Conservation (phyloP, 2,888 invertebrate genomes). For the Cylloceria caligata region DNA sequence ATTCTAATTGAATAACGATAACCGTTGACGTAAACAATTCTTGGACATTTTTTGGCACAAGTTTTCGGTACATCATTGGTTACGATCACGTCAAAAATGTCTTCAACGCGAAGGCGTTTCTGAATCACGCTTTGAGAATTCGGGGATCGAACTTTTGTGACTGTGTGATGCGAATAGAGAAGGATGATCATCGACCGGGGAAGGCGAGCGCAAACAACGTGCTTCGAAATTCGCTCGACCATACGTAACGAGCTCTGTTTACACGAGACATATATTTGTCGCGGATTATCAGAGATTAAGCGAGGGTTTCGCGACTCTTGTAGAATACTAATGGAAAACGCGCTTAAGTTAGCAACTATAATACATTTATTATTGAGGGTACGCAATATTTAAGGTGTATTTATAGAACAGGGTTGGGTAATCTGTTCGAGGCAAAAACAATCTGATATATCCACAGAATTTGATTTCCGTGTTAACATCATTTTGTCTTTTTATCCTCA, state of each 20-base stretch:
- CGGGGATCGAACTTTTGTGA: neutral
- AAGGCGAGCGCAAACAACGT: constrained; percentile 5
- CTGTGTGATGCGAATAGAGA: constrained; percentile 13
- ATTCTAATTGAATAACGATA: neutral
- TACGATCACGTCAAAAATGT: neutral
- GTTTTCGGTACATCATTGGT: neutral
- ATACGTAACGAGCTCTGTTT: neutral
- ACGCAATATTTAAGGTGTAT: too few species aligned
- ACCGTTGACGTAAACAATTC: neutral
- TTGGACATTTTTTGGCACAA: neutral
- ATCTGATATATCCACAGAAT: too few species aligned
- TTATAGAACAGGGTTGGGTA: too few species aligned
- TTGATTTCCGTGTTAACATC: too few species aligned
- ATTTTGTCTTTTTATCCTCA: too few species aligned
- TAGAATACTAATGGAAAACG: neutral
- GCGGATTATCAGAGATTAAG: neutral
- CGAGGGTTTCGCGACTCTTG: neutral
- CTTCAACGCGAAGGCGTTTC: neutral
- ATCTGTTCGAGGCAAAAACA: too few species aligned
- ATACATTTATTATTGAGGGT: too few species aligned
- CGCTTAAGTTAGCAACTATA: neutral
- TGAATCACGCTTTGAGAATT: constrained; percentile 17
- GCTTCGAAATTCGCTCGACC: neutral
- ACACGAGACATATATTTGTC: neutral
- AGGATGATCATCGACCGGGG: constrained; percentile 10